phyloP scores from a whole-genome alignment of 2,797 vertebrate species.

The Notamacropus eugenii region DNA sequence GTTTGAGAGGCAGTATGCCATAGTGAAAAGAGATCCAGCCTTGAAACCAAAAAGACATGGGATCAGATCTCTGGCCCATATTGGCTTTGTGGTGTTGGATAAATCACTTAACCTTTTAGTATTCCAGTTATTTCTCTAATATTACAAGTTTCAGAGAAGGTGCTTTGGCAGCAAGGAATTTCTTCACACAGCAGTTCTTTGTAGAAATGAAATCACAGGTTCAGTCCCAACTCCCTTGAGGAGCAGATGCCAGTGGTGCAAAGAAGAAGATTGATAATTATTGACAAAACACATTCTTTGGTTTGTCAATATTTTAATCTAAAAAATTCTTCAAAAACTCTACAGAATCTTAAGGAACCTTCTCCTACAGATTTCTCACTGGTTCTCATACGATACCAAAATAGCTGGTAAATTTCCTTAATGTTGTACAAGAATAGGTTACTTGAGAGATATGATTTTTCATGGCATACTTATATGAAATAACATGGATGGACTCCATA shows the following conservation, averaged over 20 bases:
- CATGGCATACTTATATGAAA: too few species aligned
- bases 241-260: neutral
- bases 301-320: constrained; percentile 25
- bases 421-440: neutral
- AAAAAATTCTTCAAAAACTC: neutral
- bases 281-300: constrained; percentile 3
- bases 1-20: neutral
- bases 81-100: neutral
- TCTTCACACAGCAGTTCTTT: neutral
- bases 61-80: neutral
- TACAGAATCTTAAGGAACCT: constrained; percentile 7
- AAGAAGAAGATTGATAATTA: neutral
- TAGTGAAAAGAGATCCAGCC: neutral
- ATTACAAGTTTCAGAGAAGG: neutral
- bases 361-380: neutral
- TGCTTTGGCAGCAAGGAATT: neutral
- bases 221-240: neutral
- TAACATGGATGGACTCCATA: too few species aligned
- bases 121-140: neutral
- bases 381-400: neutral
- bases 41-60: neutral
- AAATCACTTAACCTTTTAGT: neutral
- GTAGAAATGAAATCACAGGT: neutral
- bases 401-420: neutral
- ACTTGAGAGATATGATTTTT: too few species aligned